phyloP scores from a whole-genome alignment of 2,797 vertebrate species.

The Borostomias antarcticus region DNA sequence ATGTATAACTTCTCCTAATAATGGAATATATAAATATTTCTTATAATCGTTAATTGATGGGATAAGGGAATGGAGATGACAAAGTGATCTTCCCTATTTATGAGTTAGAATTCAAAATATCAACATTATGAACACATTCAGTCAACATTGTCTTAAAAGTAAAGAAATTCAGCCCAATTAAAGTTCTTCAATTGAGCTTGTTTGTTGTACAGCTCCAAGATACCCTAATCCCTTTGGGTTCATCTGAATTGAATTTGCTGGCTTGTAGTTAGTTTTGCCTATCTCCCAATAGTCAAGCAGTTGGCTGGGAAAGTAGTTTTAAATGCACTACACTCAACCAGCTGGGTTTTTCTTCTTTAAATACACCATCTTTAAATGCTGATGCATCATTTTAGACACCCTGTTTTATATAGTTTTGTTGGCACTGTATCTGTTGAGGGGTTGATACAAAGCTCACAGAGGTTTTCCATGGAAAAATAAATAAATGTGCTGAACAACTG shows the following conservation, averaged over 20 bases:
- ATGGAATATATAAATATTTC: not conserved
- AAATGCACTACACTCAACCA: conserved; percentile 57
- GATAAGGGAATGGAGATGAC: conserved; percentile 7
- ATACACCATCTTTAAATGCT: not conserved
- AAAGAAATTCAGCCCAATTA: conserved; percentile 57
- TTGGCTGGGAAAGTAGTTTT: conserved; percentile 46
- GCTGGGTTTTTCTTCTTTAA: conserved; percentile 28
- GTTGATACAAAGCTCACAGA: not conserved
- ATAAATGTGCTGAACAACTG: too few species aligned
- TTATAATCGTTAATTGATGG: conserved; percentile 15
- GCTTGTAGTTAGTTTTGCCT: conserved; percentile 46
- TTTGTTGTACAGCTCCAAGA: conserved; percentile 57
- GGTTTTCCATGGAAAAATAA: not conserved
- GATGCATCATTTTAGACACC: not conserved
- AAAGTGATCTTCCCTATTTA: not conserved
- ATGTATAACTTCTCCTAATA: conserved; percentile 53
- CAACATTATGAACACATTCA: conserved; percentile 1
- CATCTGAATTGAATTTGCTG: conserved; percentile 65
- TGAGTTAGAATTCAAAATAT: not conserved
- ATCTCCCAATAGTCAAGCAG: conserved; percentile 50
- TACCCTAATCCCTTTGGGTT: conserved; percentile 60
- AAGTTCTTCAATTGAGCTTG: conserved; percentile 51
- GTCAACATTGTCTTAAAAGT: conserved; percentile 36
- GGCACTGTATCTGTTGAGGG: conserved; percentile 1
- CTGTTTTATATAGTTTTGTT: not conserved